Evolutionary conservation across 2,113 vertebrate genomes (phyloP).

Genomic region (Mobula birostris): DNA sequence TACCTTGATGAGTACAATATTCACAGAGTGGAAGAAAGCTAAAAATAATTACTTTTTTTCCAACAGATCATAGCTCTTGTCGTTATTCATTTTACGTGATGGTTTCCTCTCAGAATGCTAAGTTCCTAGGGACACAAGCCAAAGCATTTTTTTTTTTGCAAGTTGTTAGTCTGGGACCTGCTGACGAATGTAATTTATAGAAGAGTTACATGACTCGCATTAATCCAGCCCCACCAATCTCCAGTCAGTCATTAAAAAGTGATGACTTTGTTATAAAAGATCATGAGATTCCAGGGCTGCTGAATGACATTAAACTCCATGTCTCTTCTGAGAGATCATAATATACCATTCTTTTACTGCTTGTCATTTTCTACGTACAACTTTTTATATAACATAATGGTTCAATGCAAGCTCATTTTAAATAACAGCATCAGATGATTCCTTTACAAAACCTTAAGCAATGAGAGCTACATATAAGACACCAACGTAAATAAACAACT

Average conservation of each 20-base stretch:
- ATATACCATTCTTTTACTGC: neutral
- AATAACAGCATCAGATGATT: neutral
- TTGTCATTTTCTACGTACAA: neutral
- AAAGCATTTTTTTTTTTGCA: slow-evolving; percentile 29
- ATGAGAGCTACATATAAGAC: neutral
- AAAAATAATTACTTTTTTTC: neutral
- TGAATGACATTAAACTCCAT: slow-evolving; percentile 27
- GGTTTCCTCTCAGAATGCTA: slow-evolving; percentile 3
- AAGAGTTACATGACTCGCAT: slow-evolving; percentile 25
- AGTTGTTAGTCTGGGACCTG: slow-evolving; percentile 29
- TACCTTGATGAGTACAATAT: slow-evolving; percentile 13
- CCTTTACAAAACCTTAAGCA: neutral
- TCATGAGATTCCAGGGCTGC: slow-evolving; percentile 24
- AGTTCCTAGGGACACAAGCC: slow-evolving; percentile 25
- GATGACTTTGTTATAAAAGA: slow-evolving; percentile 35
- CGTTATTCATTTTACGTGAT: slow-evolving; percentile 24
- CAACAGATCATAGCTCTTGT: slow-evolving; percentile 16
- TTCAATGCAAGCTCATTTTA: neutral
- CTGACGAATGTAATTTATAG: slow-evolving; percentile 36
- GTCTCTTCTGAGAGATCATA: slow-evolving; percentile 4
- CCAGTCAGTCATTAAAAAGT: slow-evolving; percentile 36
- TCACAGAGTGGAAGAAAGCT: slow-evolving; percentile 8
- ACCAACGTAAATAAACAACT: neutral
- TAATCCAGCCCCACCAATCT: slow-evolving; percentile 31
- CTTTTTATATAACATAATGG: neutral